Evolutionary conservation across 2,888 invertebrate species (phyloP).

Genomic region (Laothoe populi): DNA sequence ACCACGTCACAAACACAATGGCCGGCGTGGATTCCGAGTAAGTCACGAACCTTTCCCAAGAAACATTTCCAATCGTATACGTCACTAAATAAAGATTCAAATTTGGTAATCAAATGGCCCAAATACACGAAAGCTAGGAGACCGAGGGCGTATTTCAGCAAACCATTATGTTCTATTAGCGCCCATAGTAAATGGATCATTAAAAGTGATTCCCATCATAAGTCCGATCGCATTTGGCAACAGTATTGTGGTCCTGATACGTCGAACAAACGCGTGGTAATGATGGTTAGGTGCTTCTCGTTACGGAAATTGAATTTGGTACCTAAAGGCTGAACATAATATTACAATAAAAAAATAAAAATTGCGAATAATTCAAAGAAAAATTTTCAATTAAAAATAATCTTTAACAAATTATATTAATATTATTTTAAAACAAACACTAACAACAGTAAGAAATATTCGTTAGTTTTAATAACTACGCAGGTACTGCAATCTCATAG

Average conservation of each 20-base stretch:
- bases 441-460: too few relatives aligned
- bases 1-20: not conserved
- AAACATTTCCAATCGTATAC: not conserved
- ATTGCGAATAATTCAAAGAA: too few relatives aligned
- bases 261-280: constrained; percentile 78
- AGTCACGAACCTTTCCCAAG: not conserved
- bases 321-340: not conserved
- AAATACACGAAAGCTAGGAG: constrained; percentile 50
- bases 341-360: not conserved
- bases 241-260: constrained; percentile 77
- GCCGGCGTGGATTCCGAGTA: not conserved
- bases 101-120: not conserved
- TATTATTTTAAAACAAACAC: too few relatives aligned
- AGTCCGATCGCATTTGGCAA: constrained; percentile 78
- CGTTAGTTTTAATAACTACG: too few relatives aligned
- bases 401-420: too few relatives aligned
- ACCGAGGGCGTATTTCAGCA: constrained; percentile 55
- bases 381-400: too few relatives aligned
- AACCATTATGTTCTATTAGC: constrained; percentile 65
- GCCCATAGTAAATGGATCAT: constrained; percentile 61
- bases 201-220: constrained; percentile 74
- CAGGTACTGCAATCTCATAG: too few relatives aligned
- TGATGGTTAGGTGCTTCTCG: constrained; percentile 53
- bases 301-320: constrained; percentile 38
- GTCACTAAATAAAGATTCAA: not conserved